Evolutionary conservation across 2,797 vertebrate genomes (phyloP).

Genomic region (Myotis planiceps): DNA sequence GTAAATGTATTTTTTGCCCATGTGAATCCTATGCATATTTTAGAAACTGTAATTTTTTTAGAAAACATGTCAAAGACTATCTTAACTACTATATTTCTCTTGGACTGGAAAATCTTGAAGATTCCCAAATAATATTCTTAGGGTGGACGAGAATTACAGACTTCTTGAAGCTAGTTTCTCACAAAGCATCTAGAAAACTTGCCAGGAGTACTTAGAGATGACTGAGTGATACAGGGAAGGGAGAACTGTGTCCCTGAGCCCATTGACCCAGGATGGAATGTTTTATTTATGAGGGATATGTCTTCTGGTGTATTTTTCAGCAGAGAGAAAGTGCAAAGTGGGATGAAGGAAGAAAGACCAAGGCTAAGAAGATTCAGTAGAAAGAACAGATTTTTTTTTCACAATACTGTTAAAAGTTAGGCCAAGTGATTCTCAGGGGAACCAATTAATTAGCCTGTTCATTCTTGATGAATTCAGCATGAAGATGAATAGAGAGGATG

Average conservation of each 20-base stretch:
- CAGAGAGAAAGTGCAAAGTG: neutral
- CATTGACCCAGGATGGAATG: neutral
- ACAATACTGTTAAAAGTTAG: conserved; percentile 19
- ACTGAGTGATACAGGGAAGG: neutral
- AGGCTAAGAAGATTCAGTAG: neutral
- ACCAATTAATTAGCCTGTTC: conserved; percentile 15
- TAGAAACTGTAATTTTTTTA: neutral
- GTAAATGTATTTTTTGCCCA: neutral
- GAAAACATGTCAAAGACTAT: neutral
- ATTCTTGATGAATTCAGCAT: conserved; percentile 20
- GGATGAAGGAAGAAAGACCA: neutral
- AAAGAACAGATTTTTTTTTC: neutral
- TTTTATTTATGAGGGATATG: neutral
- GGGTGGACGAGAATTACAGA: neutral
- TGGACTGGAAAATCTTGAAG: neutral
- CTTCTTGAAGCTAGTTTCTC: neutral
- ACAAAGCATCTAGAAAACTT: neutral
- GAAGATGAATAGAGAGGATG: neutral
- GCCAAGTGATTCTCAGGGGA: conserved; percentile 28
- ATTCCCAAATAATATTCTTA: neutral
- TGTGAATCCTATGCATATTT: neutral
- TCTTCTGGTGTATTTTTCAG: neutral
- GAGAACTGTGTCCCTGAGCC: neutral
- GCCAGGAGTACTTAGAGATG: neutral
- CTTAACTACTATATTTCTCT: neutral